Base-by-base conservation (phyloP, 2,113 vertebrate species). In the Martes martes region DNA sequence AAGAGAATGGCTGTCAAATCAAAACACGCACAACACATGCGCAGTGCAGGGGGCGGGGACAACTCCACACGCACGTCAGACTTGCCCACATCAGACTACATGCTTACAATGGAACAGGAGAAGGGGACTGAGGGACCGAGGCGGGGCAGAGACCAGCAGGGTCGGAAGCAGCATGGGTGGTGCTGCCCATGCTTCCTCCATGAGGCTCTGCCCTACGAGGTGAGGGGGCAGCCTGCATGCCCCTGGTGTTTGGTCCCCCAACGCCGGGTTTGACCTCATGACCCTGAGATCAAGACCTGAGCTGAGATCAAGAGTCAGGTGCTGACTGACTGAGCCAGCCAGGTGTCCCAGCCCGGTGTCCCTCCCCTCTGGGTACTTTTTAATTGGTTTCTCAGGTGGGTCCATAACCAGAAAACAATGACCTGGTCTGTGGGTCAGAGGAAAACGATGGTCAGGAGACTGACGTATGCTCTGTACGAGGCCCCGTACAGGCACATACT, bases 51-150 rank as follows among this genome's bases (percentile, higher is more conserved):
- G 65, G n/a, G n/a, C n/a, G 39, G 39, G 39, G 39, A 42, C 39
- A 33, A 7, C n/a, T 28, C 14, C 2, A 2, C 0, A 4, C 0
- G 16, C 47, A n/a, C 4, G 0, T 1, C 28, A 26, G n/a, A 14
- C 47, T 10, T 1, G 2, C 91, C 74, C 23, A 47, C 42, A 39
- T 24, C 33, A 50, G 59, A 15, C 8, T 73, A 39, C 28, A 24
- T 1, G 31, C 24, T 42, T 65, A 59, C 4, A 14, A 13, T 2
- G 16, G 6, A 21, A 31, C 14, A 14, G 79, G 86, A 55, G 59
- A 39, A 16, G 55, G 55, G 55, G 55, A 36, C 26, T 1, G 1
- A 69, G 42, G 11, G 50, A 45, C 69, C 0, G 18, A 16, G 63
- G 24, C 5, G 24, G 45, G 7, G 7, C 31, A 16, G 11, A 69